phyloP scores from a whole-genome alignment of 2,113 vertebrate species.

The Aix galericulata region DNA sequence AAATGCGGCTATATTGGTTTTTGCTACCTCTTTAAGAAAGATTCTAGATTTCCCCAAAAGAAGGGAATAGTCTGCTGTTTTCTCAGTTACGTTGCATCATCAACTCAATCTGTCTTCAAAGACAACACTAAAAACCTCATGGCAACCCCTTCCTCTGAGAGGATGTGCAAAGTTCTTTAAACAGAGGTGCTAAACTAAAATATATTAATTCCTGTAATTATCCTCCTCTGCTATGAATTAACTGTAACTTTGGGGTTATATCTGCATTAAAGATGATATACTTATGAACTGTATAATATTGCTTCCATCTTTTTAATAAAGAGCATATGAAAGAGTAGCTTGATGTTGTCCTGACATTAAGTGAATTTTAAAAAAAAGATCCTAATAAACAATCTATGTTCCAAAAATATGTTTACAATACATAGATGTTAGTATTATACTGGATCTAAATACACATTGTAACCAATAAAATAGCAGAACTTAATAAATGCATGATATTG shows the following conservation, averaged over 20 bases:
- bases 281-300: not conserved
- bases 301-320: not conserved
- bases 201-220: not conserved
- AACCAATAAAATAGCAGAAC: not conserved
- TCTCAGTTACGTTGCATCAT: not conserved
- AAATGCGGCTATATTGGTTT: not conserved
- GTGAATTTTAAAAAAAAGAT: not conserved
- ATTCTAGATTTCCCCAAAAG: not conserved
- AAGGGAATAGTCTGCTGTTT: not conserved
- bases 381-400: not conserved
- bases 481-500: not conserved
- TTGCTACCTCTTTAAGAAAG: conserved; percentile 30
- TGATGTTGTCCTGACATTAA: not conserved
- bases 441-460: not conserved
- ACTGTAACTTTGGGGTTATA: not conserved
- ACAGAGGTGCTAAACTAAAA: not conserved
- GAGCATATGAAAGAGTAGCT: not conserved
- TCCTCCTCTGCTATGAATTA: not conserved
- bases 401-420: not conserved
- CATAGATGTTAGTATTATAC: not conserved
- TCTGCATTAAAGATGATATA: not conserved
- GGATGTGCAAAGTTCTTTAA: not conserved
- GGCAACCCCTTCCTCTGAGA: not conserved
- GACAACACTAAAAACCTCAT: not conserved
- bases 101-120: not conserved